Percentiles rank a stretch among this genome's conserved stretches.
phyloP scores from a whole-genome alignment of 2,113 vertebrate species.

The Ameiurus melas region DNA sequence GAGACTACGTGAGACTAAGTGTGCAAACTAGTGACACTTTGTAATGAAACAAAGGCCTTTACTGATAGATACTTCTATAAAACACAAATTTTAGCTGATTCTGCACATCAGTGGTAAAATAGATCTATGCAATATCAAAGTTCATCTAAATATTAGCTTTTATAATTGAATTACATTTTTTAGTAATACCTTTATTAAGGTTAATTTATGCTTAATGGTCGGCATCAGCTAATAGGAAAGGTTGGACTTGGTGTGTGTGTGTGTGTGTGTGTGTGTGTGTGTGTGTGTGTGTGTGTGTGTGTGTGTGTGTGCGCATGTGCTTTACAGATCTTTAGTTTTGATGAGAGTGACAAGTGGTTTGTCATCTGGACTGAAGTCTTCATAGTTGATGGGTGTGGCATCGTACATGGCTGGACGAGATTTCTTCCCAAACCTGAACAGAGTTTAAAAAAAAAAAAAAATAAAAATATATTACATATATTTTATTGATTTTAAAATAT shows the following conservation, averaged over 20 bases:
- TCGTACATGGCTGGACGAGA: slow-evolving; percentile 95
- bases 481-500: too few relatives aligned
- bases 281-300: slow-evolving; percentile 28
- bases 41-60: slow-evolving; percentile 40
- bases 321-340: slow-evolving; percentile 99
- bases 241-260: slow-evolving; percentile 38
- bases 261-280: slow-evolving; percentile 28
- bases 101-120: slow-evolving; percentile 66
- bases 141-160: slow-evolving; percentile 48
- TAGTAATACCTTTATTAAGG: slow-evolving; percentile 42
- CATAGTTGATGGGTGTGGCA: slow-evolving; percentile 92
- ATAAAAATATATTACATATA: not conserved
- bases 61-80: slow-evolving; percentile 15
- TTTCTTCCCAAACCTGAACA: slow-evolving; percentile 95
- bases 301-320: slow-evolving; percentile 31
- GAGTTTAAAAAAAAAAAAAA: slow-evolving; percentile 1
- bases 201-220: slow-evolving; percentile 60
- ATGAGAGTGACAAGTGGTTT: slow-evolving; percentile 98
- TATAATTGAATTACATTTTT: slow-evolving; percentile 50
- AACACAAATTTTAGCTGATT: slow-evolving; percentile 39
- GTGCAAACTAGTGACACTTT: slow-evolving; percentile 57
- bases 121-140: slow-evolving; percentile 63
- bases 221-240: slow-evolving; percentile 45
- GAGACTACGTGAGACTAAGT: slow-evolving; percentile 62
- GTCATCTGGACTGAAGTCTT: slow-evolving; percentile 97